These are phyloP conservation scores for Thunnus albacares DNA, from an alignment of 2,797 vertebrate genomes.

Conservation along the genomic window DNA sequence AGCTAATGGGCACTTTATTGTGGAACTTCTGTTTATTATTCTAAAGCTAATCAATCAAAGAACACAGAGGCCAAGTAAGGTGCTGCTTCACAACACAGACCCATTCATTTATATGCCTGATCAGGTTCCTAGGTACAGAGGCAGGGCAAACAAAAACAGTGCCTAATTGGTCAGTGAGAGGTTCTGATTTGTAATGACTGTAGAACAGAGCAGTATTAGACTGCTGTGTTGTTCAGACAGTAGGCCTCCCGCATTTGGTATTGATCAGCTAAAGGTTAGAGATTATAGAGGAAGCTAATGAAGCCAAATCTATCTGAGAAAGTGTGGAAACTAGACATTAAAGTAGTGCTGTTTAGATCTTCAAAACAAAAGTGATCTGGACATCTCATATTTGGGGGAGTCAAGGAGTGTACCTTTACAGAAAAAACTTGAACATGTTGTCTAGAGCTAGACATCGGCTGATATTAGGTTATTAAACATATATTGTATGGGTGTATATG, in stretches of 20 bases:
- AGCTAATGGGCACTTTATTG: slow-evolving; percentile 62
- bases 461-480: no score
- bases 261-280: slow-evolving; percentile 44
- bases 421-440: no score
- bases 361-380: slow-evolving; percentile 7
- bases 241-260: slow-evolving; percentile 42
- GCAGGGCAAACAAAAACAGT: slow-evolving; percentile 39
- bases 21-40: slow-evolving; percentile 48
- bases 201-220: slow-evolving; percentile 14
- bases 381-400: neutral
- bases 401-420: no score
- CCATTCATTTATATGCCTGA: slow-evolving; percentile 48
- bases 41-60: slow-evolving; percentile 54
- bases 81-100: slow-evolving; percentile 34
- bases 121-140: slow-evolving; percentile 25
- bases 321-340: neutral
- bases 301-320: slow-evolving; percentile 22
- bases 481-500: no score
- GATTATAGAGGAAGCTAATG: slow-evolving; percentile 38
- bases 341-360: neutral
- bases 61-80: slow-evolving; percentile 39
- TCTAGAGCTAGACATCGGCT: no score
- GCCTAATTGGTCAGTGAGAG: slow-evolving; percentile 63
- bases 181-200: slow-evolving; percentile 43
- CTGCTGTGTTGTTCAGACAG: slow-evolving; percentile 18